A percentile compares a stretch with the other conserved stretches of the same genome.
These are phyloP conservation scores for Guaruba guarouba DNA, from an alignment of 2,113 vertebrate species.

Conservation along the genomic window DNA sequence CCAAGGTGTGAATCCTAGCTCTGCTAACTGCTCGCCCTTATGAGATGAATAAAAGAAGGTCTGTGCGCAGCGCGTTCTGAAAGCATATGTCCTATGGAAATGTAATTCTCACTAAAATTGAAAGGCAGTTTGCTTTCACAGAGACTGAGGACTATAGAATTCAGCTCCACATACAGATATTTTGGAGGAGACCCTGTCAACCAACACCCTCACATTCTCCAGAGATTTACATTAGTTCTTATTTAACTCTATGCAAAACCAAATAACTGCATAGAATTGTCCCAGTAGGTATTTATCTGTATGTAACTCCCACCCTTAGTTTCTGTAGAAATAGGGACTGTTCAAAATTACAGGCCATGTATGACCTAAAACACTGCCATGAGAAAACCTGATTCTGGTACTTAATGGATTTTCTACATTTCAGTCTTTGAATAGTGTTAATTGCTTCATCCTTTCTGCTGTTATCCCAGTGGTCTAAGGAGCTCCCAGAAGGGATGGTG, in stretches of 20 bases:
- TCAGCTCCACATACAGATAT: background rate
- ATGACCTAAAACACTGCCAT: background rate
- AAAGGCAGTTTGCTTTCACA: background rate
- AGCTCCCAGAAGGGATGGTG: background rate
- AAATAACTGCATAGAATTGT: background rate
- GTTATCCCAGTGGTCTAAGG: background rate
- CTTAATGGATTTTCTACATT: background rate
- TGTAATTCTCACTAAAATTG: background rate
- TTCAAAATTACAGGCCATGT: background rate
- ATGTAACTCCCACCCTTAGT: background rate
- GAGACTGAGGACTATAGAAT: background rate
- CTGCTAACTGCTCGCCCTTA: background rate
- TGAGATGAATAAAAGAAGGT: background rate
- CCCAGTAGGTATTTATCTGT: background rate
- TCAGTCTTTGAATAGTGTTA: background rate
- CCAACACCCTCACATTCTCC: background rate
- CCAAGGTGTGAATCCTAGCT: constrained; percentile 18
- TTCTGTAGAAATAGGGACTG: background rate
- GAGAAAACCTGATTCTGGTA: background rate
- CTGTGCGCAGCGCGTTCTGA: background rate
- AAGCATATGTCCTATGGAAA: background rate
- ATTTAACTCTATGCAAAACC: background rate
- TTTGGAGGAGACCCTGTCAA: background rate
- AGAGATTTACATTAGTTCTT: background rate
- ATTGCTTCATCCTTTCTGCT: background rate